Percentiles rank a stretch among this genome's conserved stretches.
phyloP scores from a whole-genome alignment of 2,797 vertebrate genomes.

The Orestias chungarensis region DNA sequence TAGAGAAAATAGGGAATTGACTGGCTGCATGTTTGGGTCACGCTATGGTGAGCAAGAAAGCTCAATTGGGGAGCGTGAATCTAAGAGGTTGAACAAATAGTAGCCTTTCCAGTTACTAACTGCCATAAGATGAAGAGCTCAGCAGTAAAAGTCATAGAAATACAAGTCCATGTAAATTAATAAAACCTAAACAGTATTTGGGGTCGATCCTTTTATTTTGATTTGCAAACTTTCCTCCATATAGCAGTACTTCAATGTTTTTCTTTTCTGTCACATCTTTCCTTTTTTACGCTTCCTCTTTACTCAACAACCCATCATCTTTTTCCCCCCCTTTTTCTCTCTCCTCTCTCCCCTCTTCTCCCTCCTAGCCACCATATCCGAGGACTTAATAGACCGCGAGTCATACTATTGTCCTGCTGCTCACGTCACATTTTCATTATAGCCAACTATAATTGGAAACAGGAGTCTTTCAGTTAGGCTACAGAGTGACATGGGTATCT shows the following conservation, averaged over 20 bases:
- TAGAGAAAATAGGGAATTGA: slow-evolving; percentile 65
- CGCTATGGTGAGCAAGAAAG: slow-evolving; percentile 72
- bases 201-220: slow-evolving; percentile 55
- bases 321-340: slow-evolving; percentile 4
- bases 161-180: slow-evolving; percentile 33
- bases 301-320: slow-evolving; percentile 20
- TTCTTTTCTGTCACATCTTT: slow-evolving; percentile 18
- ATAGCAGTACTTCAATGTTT: slow-evolving; percentile 33
- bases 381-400: slow-evolving; percentile 34
- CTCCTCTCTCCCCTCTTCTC: slow-evolving; percentile 7
- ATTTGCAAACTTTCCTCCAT: slow-evolving; percentile 29
- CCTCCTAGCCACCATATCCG: slow-evolving; percentile 52
- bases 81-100: slow-evolving; percentile 51
- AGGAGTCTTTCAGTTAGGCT: slow-evolving; percentile 81
- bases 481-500: slow-evolving; percentile 85
- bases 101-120: slow-evolving; percentile 39
- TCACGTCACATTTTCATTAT: slow-evolving; percentile 81
- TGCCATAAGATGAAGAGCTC: slow-evolving; percentile 44
- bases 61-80: slow-evolving; percentile 67
- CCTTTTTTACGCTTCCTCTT: slow-evolving; percentile 19
- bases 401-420: slow-evolving; percentile 65
- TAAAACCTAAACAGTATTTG: slow-evolving; percentile 52
- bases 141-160: slow-evolving; percentile 44
- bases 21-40: slow-evolving; percentile 74
- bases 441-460: slow-evolving; percentile 85